Conservation (phyloP, 2,797 vertebrate genomes). For the Sebastes miniatus region DNA sequence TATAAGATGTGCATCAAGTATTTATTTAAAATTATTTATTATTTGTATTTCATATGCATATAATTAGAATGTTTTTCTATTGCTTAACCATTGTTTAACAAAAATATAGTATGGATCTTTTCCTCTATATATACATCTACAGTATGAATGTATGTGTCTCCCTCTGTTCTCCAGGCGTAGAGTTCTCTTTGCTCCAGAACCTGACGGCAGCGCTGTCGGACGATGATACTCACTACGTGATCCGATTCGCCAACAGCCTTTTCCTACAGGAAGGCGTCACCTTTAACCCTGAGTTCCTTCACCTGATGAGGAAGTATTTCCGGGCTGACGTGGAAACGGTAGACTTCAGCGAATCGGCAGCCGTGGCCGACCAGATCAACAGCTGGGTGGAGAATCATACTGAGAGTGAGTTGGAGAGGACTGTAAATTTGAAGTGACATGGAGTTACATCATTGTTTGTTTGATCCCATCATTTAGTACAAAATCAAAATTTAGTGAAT, state of each 20-base stretch:
- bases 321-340: conserved; percentile 89
- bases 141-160: neutral
- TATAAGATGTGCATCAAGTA: neutral
- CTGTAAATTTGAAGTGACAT: neutral
- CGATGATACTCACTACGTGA: conserved; percentile 86
- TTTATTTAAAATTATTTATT: neutral
- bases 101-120: neutral
- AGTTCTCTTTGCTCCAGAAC: conserved; percentile 91
- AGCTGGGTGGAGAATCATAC: conserved; percentile 97
- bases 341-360: conserved; percentile 90
- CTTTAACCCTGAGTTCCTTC: conserved; percentile 91
- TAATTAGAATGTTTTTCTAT: neutral
- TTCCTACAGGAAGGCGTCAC: conserved; percentile 92
- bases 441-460: neutral
- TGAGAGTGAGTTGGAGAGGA: conserved; percentile 85
- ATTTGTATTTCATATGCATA: neutral
- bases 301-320: conserved; percentile 92
- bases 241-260: conserved; percentile 92
- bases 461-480: neutral
- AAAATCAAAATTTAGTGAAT: neutral
- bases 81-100: neutral
- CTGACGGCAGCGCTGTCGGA: conserved; percentile 83
- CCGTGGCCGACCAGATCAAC: conserved; percentile 92
- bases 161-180: conserved; percentile 82
- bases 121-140: neutral